Conservation (phyloP, 1,140 invertebrate species). For the Drosophila subobscura region DNA sequence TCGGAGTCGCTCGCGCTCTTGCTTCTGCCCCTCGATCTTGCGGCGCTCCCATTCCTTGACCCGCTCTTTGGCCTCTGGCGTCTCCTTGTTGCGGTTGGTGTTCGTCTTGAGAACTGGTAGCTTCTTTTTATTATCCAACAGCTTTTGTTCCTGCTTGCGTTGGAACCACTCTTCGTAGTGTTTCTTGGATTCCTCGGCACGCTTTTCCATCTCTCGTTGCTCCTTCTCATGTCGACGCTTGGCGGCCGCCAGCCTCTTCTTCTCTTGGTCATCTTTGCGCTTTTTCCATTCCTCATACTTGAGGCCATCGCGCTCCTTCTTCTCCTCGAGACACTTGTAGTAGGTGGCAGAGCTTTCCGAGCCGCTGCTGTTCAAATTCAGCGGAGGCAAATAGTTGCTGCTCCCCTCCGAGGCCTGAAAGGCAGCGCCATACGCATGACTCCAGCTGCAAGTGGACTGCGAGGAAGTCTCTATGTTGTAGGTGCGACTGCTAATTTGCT, state of each 20-base stretch:
- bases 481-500: slow-evolving; percentile 53
- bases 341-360: slow-evolving; percentile 47
- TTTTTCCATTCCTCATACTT: slow-evolving; percentile 51
- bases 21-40: slow-evolving; percentile 44
- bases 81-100: slow-evolving; percentile 10
- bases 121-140: slow-evolving; percentile 18
- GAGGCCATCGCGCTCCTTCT: slow-evolving; percentile 31
- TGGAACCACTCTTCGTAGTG: slow-evolving; percentile 52
- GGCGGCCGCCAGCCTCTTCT: slow-evolving; percentile 35
- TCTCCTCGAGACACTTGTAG: slow-evolving; percentile 45
- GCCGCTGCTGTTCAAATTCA: slow-evolving; percentile 33
- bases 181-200: slow-evolving; percentile 48
- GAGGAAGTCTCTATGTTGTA: slow-evolving; percentile 48
- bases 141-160: slow-evolving; percentile 34
- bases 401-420: slow-evolving; percentile 39
- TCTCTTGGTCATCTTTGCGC: slow-evolving; percentile 56
- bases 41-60: slow-evolving; percentile 50
- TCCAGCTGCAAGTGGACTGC: slow-evolving; percentile 62
- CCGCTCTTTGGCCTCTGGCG: slow-evolving; percentile 20
- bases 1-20: slow-evolving; percentile 37
- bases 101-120: not conserved
- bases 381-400: slow-evolving; percentile 46
- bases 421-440: slow-evolving; percentile 50
- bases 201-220: slow-evolving; percentile 37
- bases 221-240: slow-evolving; percentile 43